phyloP scores from a whole-genome alignment of 1,140 invertebrate genomes.

The Aleiodes sp. region DNA sequence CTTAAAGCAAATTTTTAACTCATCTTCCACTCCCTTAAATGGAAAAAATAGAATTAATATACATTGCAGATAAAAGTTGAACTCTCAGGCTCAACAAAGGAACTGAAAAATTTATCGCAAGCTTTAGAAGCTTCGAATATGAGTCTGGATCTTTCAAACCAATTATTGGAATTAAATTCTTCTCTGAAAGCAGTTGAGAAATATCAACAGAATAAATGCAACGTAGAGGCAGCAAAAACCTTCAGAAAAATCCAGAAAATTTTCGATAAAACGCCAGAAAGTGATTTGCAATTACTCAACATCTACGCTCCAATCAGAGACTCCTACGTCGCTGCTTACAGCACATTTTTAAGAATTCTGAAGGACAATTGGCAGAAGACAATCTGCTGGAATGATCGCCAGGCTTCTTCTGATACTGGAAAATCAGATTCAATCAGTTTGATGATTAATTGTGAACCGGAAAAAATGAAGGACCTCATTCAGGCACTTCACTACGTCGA shows the following conservation, averaged over 20 bases:
- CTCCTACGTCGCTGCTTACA: slow-evolving; percentile 57
- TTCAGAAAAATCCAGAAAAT: slow-evolving; percentile 64
- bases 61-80: slow-evolving; percentile 68
- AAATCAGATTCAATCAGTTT: slow-evolving; percentile 44
- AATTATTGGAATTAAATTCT: slow-evolving; percentile 66
- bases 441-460: slow-evolving; percentile 56
- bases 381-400: slow-evolving; percentile 52
- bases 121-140: slow-evolving; percentile 67
- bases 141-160: slow-evolving; percentile 64
- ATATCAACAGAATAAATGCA: slow-evolving; percentile 60
- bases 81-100: slow-evolving; percentile 67
- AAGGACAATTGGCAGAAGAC: slow-evolving; percentile 63
- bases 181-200: slow-evolving; percentile 65
- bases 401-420: slow-evolving; percentile 27
- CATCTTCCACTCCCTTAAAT: too few species aligned
- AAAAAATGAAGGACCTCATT: slow-evolving; percentile 62
- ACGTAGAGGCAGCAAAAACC: slow-evolving; percentile 63
- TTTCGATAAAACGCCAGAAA: slow-evolving; percentile 54
- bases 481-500: slow-evolving; percentile 64
- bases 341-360: slow-evolving; percentile 61
- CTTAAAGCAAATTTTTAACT: too few species aligned
- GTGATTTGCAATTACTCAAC: slow-evolving; percentile 64
- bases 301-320: slow-evolving; percentile 60
- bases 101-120: slow-evolving; percentile 66
- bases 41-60: too few species aligned